Evolutionary conservation across 2,113 vertebrate species (phyloP).

Genomic region (Butorides virescens): DNA sequence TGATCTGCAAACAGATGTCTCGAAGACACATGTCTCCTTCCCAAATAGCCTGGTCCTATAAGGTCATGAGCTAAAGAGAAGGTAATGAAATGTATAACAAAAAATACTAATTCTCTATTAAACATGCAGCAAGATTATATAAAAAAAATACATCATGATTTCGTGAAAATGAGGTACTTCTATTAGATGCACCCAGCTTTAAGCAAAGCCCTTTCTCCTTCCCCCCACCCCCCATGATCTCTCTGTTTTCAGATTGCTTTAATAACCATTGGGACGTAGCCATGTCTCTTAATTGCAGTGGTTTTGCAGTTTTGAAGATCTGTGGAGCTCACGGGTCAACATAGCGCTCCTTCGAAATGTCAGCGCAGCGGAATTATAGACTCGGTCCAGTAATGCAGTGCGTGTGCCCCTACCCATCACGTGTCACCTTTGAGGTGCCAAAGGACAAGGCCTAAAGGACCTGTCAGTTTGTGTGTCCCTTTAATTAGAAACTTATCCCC

Average conservation of each 20-base stretch:
- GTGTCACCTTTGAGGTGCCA: not conserved
- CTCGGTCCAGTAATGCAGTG: no score
- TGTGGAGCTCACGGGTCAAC: not conserved
- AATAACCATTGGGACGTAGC: not conserved
- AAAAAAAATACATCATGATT: not conserved
- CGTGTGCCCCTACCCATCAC: not conserved
- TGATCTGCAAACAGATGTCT: not conserved
- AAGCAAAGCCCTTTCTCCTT: not conserved
- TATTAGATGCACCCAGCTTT: not conserved
- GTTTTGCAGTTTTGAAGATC: not conserved
- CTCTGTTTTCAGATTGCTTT: not conserved
- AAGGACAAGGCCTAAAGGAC: not conserved
- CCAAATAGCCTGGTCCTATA: not conserved
- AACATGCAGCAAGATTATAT: not conserved
- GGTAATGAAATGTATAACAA: not conserved
- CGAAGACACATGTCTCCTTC: not conserved
- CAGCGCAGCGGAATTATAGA: not conserved
- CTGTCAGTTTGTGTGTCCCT: not conserved
- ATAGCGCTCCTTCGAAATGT: not conserved
- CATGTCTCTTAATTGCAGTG: not conserved
- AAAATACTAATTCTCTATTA: not conserved
- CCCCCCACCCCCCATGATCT: no score
- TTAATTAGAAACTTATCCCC: not conserved
- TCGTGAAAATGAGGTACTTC: not conserved
- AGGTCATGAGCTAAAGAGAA: fast-evolving